These are phyloP conservation scores for Myotis daubentonii DNA, from an alignment of 2,797 vertebrate genomes.

Conservation along the genomic window DNA sequence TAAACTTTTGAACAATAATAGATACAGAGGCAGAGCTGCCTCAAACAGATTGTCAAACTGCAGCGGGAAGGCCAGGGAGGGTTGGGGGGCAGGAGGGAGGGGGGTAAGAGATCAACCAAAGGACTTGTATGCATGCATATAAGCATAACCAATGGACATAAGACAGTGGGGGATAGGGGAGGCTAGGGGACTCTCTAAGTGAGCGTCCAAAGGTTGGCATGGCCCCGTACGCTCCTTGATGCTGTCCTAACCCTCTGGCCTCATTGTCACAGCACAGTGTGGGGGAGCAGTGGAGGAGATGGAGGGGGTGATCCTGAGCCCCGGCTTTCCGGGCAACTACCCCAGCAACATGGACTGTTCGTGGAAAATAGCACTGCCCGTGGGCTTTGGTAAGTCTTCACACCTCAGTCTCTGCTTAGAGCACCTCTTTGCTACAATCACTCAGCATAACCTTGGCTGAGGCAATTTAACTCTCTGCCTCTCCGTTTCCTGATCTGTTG, in stretches of 20 bases:
- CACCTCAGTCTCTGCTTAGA: neutral
- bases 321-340: conserved; percentile 98
- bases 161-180: too few species aligned
- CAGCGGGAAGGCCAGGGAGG: too few species aligned
- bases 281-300: conserved; percentile 95
- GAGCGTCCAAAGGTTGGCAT: neutral
- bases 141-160: too few species aligned
- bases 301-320: conserved; percentile 98
- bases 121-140: too few species aligned
- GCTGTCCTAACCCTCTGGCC: neutral
- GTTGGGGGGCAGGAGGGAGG: too few species aligned
- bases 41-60: too few species aligned
- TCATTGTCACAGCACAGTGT: conserved; percentile 91
- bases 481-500: neutral
- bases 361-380: conserved; percentile 95
- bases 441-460: neutral
- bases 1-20: too few species aligned
- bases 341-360: conserved; percentile 99
- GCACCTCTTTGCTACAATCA: rapidly evolving
- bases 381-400: conserved; percentile 94
- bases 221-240: rapidly evolving
- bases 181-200: too few species aligned
- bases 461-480: neutral
- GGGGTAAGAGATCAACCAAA: too few species aligned
- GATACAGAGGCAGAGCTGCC: too few species aligned